Evolutionary conservation across 2,888 invertebrate species (phyloP), one percentile per base, ranked within the genome.

Genomic region (Morpho achilles): DNA sequence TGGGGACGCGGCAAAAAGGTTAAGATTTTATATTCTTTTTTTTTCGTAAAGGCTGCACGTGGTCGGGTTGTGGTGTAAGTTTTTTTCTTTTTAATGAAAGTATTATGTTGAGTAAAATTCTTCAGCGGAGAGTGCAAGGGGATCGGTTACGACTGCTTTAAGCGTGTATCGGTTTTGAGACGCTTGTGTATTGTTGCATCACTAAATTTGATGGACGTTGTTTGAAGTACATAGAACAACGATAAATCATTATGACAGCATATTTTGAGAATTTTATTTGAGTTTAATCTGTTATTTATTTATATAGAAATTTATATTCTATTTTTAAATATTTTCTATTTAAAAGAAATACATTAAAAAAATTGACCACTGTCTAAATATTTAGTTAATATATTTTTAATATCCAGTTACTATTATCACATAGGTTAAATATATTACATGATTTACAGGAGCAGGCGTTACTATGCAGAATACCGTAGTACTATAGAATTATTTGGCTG

Each of bases 31-130:
- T 80, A 68, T 80, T 79, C 73, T 75, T 82, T 82, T 83, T 82
- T 79, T 72, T 74, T 76, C 76, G 76, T 75, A 69, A 76, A 75
- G 77, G 71, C 72, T 90, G 86, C 89, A 90, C 89, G 89, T 90
- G 89, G 88, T 89, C 73, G 84, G 80, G 75, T 83, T 87, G 89
- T 84, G 89, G 89, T 87, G 79, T 73, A 77, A 63, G 61, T 59
- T 78, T 82, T 82, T 84, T 84, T 82, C 79, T 73, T 72, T 82
- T 78, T 78, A 72, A 78, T 69, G 74, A 83, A 84, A 83, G 87
- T 87, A 86, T 87, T 79, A 84, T 80, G 78, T 81, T 80, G 68
- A 74, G 83, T 80, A 83, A 77, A 85, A 84, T 83, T 84, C 81
- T 82, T 82, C 68, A 72, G 72, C 57, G 65, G 64, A 67, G 74